phyloP scores from a whole-genome alignment of 2,888 invertebrate genomes.

The Caenorhabditis zanzibari region DNA sequence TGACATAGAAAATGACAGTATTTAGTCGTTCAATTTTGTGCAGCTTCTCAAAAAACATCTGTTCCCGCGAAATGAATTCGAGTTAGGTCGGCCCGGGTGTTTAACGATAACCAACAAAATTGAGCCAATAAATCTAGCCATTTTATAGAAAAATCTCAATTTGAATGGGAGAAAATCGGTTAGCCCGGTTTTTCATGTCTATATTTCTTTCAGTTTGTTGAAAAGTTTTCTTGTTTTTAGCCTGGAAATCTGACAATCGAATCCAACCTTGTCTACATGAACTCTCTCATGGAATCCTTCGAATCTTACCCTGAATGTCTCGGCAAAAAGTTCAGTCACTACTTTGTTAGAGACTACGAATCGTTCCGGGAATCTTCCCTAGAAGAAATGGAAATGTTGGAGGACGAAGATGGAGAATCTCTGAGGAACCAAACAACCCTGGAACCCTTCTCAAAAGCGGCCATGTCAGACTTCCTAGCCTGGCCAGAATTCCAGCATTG shows the following conservation, averaged over 20 bases:
- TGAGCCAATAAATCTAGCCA: too few relatives aligned
- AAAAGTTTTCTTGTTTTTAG: constrained; percentile 52
- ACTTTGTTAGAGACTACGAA: constrained; percentile 74
- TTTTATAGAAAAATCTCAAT: too few relatives aligned
- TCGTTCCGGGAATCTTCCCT: constrained; percentile 56
- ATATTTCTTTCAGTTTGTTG: too few relatives aligned
- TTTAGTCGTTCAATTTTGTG: too few relatives aligned
- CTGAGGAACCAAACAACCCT: constrained; percentile 34
- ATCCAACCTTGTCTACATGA: constrained; percentile 61
- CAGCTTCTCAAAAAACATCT: too few relatives aligned
- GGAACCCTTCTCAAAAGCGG: constrained; percentile 64
- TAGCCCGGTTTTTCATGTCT: too few relatives aligned
- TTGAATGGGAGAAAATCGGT: too few relatives aligned
- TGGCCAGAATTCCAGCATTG: constrained; percentile 82
- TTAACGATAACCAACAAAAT: too few relatives aligned
- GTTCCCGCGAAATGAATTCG: too few relatives aligned
- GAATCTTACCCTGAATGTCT: constrained; percentile 77
- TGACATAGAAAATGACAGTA: too few relatives aligned
- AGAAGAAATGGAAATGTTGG: constrained; percentile 64
- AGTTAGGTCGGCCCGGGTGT: too few relatives aligned
- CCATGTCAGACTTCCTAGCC: constrained; percentile 77
- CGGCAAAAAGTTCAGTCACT: constrained; percentile 79
- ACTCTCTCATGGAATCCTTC: constrained; percentile 74
- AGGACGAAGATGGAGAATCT: constrained; percentile 52
- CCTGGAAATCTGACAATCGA: constrained; percentile 77